Conservation (phyloP, 1,140 invertebrate species). For the Drosophila subobscura region DNA sequence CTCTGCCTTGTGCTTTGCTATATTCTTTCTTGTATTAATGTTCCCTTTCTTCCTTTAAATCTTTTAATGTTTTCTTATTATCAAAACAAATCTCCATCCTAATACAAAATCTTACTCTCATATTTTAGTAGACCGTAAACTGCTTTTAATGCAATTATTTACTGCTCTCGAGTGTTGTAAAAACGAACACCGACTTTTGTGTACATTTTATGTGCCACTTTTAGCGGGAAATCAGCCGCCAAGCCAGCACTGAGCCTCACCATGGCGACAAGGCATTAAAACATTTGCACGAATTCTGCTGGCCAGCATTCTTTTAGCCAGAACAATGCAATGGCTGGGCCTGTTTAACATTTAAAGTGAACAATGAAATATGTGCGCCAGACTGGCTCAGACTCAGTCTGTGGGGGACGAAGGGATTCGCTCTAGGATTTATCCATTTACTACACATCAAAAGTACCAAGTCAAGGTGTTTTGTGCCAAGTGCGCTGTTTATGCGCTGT, state of each 20-base stretch:
- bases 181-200: no score
- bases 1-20: no score
- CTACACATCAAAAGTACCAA: constrained; percentile 36
- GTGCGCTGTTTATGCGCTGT: constrained; percentile 36
- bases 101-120: no score
- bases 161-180: no score
- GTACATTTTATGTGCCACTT: neutral
- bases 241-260: constrained; percentile 25
- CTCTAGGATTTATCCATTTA: constrained; percentile 62
- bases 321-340: constrained; percentile 48
- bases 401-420: no score
- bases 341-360: constrained; percentile 78
- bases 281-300: constrained; percentile 55
- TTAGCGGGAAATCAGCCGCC: neutral
- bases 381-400: constrained; percentile 21
- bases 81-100: no score
- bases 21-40: no score
- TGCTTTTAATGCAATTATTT: neutral
- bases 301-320: constrained; percentile 14
- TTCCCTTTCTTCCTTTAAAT: no score
- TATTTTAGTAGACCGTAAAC: neutral
- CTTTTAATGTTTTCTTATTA: no score
- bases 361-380: constrained; percentile 70
- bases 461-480: constrained; percentile 57
- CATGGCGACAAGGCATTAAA: constrained; percentile 63